Percentiles rank a stretch among this genome's conserved stretches.
Evolutionary conservation across 2,797 vertebrate species (phyloP).

Genomic region (Heteromormyrus szaboi): DNA sequence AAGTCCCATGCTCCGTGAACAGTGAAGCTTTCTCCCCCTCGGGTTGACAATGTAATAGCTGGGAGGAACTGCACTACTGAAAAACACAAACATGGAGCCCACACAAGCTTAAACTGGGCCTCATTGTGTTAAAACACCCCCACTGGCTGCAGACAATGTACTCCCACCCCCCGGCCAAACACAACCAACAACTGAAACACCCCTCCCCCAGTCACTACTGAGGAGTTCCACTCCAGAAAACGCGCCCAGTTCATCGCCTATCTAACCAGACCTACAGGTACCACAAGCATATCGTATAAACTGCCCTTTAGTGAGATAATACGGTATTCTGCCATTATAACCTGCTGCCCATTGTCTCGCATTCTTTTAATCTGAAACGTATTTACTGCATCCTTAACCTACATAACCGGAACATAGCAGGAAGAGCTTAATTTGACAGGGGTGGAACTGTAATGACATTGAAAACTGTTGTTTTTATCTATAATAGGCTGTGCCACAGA

Average conservation of each 20-base stretch:
- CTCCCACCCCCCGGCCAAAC: not conserved
- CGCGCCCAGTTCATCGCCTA: not conserved
- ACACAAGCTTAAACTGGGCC: not conserved
- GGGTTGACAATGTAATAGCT: not conserved
- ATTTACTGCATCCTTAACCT: not conserved
- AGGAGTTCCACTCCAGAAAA: not conserved
- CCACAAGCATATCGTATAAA: not conserved
- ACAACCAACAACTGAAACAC: not conserved
- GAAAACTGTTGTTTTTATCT: not conserved
- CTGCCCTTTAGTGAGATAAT: not conserved
- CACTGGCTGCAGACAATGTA: not conserved
- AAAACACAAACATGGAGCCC: not conserved
- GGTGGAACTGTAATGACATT: not conserved
- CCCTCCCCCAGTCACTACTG: not conserved
- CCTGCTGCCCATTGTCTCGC: not conserved
- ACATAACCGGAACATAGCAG: not conserved
- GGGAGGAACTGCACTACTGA: not conserved
- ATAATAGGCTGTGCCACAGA: not conserved
- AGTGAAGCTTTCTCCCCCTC: not conserved
- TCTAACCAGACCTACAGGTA: not conserved
- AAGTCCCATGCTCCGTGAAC: not conserved
- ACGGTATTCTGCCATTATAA: not conserved
- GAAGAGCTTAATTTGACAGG: not conserved
- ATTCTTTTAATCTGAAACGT: not conserved
- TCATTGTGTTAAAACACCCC: conserved; percentile 5